Base-by-base conservation (phyloP, 2,888 invertebrate species). In the Tipula confusa region DNA sequence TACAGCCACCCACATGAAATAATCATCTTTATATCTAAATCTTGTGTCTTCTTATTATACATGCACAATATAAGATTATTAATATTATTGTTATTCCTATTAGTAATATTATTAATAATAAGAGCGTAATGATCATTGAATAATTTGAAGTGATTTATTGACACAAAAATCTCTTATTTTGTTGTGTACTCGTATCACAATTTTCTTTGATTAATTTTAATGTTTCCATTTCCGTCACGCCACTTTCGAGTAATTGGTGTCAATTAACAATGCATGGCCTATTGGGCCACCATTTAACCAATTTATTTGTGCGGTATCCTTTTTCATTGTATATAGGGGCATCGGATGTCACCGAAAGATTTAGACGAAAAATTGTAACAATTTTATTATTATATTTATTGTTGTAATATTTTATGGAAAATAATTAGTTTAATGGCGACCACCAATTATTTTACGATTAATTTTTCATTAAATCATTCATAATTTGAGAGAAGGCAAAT, bases 101-200 rank as follows among this genome's bases (percentile, higher is more conserved):
- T n/a, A n/a, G n/a, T n/a, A 33, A 33, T 33, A 33, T 33, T 11
- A 64, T 64, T 64, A 64, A 64, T 64, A 64, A 24, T 24, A 64
- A 64, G n/a, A n/a, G 64, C 64, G 24, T 64, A 64, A 64, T 64
- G 64, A 64, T 64, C 64, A 64, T 64, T 64, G 64, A 64, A 64
- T 64, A 64, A 64, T 64, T 64, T 64, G 64, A 64, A 64, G 64
- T 24, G 64, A 64, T 64, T 64, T 64, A 64, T 64, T 64, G 64
- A 64, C 64, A 64, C 64, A 64, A 64, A 64, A 64, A 64, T 64
- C 11, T 64, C 7, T 64, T 38, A 24, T 64, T 64, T 64, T 64
- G 64, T 64, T 64, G 64, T 64, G 5, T 18, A 9, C 24, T 9
- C 9, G 24, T 7, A 24, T 11, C 11, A 64, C 24, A 64, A 64